These are phyloP conservation scores for Gyps fulvus DNA, from an alignment of 2,113 vertebrate genomes.

Conservation along the genomic window DNA sequence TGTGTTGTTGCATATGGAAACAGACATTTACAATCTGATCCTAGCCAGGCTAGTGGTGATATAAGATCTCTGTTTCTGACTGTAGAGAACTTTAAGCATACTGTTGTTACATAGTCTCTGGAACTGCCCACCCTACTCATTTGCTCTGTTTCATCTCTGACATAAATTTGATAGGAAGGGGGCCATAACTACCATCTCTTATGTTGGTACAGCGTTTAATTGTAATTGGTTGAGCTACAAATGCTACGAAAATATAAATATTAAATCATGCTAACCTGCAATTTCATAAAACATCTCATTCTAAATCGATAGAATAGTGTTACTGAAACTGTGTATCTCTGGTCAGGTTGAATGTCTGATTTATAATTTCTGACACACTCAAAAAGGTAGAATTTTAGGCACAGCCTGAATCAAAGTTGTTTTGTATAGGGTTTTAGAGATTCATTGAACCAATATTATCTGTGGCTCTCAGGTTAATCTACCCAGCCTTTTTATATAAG, in stretches of 20 bases:
- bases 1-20: not conserved
- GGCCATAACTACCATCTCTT: not conserved
- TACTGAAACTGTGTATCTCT: not conserved
- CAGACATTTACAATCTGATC: not conserved
- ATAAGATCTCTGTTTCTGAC: not conserved
- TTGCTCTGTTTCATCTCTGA: not conserved
- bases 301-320: not conserved
- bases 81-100: not conserved
- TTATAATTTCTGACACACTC: not conserved
- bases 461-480: not conserved
- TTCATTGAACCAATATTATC: not conserved
- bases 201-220: not conserved
- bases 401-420: not conserved
- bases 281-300: not conserved
- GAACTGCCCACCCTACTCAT: not conserved
- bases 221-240: not conserved
- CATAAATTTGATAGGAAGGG: not conserved
- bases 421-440: not conserved
- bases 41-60: not conserved
- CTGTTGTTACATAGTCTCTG: not conserved
- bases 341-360: not conserved
- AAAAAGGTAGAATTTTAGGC: not conserved
- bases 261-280: not conserved
- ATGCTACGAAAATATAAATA: not conserved
- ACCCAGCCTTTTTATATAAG: not conserved